Conservation (phyloP, 2,113 vertebrate species). For the Danionella cerebrum region DNA sequence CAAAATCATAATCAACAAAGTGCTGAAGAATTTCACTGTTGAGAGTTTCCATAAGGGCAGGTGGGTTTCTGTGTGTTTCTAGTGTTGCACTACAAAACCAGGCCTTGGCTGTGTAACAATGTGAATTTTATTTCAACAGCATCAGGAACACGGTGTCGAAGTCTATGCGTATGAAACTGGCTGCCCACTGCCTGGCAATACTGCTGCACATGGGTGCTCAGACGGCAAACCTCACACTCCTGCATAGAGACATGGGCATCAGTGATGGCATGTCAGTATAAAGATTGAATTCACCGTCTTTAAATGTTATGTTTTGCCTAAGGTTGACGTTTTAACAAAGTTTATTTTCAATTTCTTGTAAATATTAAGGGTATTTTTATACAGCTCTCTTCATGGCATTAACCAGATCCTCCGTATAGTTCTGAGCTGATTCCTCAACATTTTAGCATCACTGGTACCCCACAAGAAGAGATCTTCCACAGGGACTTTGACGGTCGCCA, state of each 20-base stretch:
- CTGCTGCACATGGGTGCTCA: conserved; percentile 60
- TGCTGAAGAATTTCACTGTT: conserved; percentile 57
- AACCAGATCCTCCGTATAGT: too few relatives aligned
- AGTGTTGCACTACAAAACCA: neutral
- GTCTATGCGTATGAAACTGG: conserved; percentile 59
- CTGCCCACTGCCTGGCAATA: conserved; percentile 57
- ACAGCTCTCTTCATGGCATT: too few relatives aligned
- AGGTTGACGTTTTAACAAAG: too few relatives aligned
- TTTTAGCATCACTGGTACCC: too few relatives aligned
- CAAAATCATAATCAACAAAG: conserved; percentile 50
- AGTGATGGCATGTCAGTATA: conserved; percentile 51
- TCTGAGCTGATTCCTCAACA: too few relatives aligned
- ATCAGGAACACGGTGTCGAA: conserved; percentile 49
- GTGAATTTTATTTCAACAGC: conserved; percentile 34
- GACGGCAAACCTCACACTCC: conserved; percentile 59
- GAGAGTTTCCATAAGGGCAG: conserved; percentile 58
- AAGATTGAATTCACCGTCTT: neutral
- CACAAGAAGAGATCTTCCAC: too few relatives aligned
- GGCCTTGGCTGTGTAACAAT: neutral
- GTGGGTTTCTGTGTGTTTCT: conserved; percentile 31
- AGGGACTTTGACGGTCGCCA: too few relatives aligned
- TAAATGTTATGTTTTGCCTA: too few relatives aligned
- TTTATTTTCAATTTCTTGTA: too few relatives aligned
- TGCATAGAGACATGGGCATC: conserved; percentile 61
- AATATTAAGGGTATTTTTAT: too few relatives aligned